Base-by-base conservation (phyloP, 2,888 invertebrate species). In the Arrhopalites spinosus region DNA sequence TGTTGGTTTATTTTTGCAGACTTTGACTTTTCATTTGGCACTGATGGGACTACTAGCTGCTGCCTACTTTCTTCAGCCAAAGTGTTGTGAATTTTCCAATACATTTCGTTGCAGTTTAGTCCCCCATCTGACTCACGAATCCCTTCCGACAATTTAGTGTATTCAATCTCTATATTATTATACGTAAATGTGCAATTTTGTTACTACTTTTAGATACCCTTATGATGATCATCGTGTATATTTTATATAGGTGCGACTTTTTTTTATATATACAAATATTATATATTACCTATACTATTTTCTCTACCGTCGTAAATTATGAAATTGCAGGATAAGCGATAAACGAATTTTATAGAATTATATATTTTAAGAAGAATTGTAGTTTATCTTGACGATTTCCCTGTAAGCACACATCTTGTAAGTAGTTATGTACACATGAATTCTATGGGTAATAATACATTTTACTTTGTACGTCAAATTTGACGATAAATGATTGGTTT, bases 1-100 rank as follows among this genome's bases (percentile, higher is more conserved):
- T n/a, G n/a, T n/a, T n/a, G n/a, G n/a, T n/a, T n/a, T n/a, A n/a
- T n/a, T n/a, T n/a, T n/a, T n/a, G n/a, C 36, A 36, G 36, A 80
- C 82, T 68, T 75, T 83, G 29, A 78, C 81, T 67, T 83, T 83
- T 73, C 82, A 83, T 67, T 75, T 83, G 63, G 81, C 81, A 23
- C 76, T 83, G 47, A 81, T 83, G 81, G 81, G 81, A 25, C 77
- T 83, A 29, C 78, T 82, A 64, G 78, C 80, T 17, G 81, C 80
- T 23, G 82, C 82, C 17, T 82, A 80, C 73, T 59, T 23, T 11
- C 77, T 83, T 25, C 79, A 82, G 27, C 83, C 83, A 43, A 79
- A 78, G 68, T 83, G 83, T 76, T 83, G 83, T 74, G 83, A 83
- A 77, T 82, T 76, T 66, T 75, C 80, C 67, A 83, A 83, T 75